phyloP scores from a whole-genome alignment of 2,888 invertebrate genomes.

The Cyaniris semiargus region DNA sequence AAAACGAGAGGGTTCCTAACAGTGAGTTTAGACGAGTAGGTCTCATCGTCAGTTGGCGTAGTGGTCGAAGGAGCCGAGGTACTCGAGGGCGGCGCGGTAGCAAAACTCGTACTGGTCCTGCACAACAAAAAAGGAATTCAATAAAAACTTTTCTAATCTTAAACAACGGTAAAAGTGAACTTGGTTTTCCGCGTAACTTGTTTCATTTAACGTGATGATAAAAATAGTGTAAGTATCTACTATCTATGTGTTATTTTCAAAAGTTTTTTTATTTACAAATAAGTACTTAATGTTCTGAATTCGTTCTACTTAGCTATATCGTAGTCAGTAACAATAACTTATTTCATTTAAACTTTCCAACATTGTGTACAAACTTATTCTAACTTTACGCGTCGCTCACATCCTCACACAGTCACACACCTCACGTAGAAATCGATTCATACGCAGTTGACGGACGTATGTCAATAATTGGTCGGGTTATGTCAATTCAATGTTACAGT shows the following conservation, averaged over 20 bases:
- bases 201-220: neutral
- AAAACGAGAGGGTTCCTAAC: conserved; percentile 38
- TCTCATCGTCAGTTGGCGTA: conserved; percentile 90
- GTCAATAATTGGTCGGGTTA: too few relatives aligned
- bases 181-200: neutral
- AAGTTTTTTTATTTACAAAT: neutral
- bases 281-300: too few relatives aligned
- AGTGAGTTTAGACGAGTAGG: conserved; percentile 63
- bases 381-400: too few relatives aligned
- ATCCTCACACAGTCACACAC: too few relatives aligned
- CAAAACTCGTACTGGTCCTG: conserved; percentile 99
- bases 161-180: conserved; percentile 11
- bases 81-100: conserved; percentile 98
- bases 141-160: conserved; percentile 31
- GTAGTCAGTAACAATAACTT: neutral
- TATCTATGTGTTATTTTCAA: neutral
- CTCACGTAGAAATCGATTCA: too few relatives aligned
- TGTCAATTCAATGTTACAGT: too few relatives aligned
- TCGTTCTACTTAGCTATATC: too few relatives aligned
- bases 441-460: too few relatives aligned
- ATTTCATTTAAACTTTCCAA: neutral
- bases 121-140: conserved; percentile 39
- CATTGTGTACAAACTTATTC: too few relatives aligned
- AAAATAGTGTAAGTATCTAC: neutral
- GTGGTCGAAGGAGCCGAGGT: conserved; percentile 98